Percentiles rank a stretch among this genome's conserved stretches.
Evolutionary conservation across 53 echinoderm and acorn worm genomes (phyloP).

Genomic region (Zoroaster sp.): DNA sequence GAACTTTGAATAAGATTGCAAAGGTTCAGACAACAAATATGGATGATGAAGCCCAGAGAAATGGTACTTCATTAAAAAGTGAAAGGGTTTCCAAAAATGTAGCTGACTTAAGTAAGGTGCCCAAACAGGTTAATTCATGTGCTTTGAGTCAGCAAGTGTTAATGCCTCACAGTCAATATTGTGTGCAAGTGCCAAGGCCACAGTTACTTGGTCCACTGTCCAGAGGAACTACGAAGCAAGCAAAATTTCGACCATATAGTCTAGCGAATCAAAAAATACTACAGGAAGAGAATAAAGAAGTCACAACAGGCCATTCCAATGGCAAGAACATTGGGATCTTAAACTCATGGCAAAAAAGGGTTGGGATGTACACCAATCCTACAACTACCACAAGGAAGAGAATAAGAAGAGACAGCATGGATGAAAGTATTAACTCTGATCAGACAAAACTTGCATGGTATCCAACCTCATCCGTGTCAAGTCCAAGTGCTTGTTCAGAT

Average conservation of each 20-base stretch:
- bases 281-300: background rate
- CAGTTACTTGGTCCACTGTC: background rate
- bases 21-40: background rate
- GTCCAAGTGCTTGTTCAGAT: constrained; percentile 58
- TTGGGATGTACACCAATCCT: background rate
- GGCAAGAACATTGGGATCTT: background rate
- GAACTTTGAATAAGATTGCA: background rate
- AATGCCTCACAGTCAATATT: background rate
- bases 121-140: background rate
- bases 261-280: background rate
- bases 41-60: background rate
- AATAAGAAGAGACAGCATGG: background rate
- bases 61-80: background rate
- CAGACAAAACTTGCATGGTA: background rate
- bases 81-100: background rate
- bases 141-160: background rate
- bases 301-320: background rate
- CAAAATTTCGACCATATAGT: constrained; percentile 11
- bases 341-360: constrained; percentile 25
- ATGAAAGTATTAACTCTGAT: background rate
- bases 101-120: constrained; percentile 2
- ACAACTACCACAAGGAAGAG: background rate
- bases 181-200: background rate
- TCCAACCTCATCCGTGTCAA: constrained; percentile 46
- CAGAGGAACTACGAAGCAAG: background rate